phyloP scores from a whole-genome alignment of 2,797 vertebrate genomes.

The Acanthurus lineatus region DNA sequence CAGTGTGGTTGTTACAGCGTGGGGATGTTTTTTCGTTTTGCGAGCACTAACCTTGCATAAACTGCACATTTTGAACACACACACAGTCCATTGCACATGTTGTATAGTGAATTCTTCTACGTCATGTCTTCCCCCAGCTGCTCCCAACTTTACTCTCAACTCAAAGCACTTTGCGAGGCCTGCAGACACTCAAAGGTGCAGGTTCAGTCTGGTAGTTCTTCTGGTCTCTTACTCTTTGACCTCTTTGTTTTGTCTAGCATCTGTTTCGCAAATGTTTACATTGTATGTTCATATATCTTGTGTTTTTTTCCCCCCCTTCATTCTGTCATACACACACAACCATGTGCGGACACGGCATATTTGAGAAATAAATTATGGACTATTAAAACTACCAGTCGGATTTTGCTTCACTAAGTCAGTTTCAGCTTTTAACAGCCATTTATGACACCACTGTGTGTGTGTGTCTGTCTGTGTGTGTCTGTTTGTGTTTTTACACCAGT shows the following conservation, averaged over 20 bases:
- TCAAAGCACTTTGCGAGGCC: conserved; percentile 75
- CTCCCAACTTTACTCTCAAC: conserved; percentile 37
- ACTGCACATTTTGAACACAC: conserved; percentile 64
- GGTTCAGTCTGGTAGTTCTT: conserved; percentile 21
- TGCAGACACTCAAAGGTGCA: conserved; percentile 48
- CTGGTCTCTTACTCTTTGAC: conserved; percentile 7
- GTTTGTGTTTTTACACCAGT: not conserved
- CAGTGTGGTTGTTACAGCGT: conserved; percentile 5
- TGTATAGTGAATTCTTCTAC: conserved; percentile 41
- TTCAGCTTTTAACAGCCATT: not conserved
- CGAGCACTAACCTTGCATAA: conserved; percentile 60
- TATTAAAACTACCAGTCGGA: conserved; percentile 34
- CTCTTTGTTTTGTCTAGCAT: conserved; percentile 36
- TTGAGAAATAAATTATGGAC: conserved; percentile 81
- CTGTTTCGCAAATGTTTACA: conserved; percentile 74
- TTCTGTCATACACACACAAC: conserved; percentile 32
- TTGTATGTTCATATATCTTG: conserved; percentile 41
- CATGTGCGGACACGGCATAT: conserved; percentile 67
- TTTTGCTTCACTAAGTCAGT: not conserved
- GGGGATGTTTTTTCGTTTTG: conserved; percentile 34
- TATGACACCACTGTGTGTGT: not conserved
- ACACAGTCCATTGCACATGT: conserved; percentile 63
- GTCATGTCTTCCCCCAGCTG: conserved; percentile 1
- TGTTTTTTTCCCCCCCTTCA: conserved; percentile 32
- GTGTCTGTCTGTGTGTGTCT: not conserved